These are phyloP conservation scores for Otolemur garnettii DNA, from an alignment of 2,113 vertebrate species.

Conservation along the genomic window DNA sequence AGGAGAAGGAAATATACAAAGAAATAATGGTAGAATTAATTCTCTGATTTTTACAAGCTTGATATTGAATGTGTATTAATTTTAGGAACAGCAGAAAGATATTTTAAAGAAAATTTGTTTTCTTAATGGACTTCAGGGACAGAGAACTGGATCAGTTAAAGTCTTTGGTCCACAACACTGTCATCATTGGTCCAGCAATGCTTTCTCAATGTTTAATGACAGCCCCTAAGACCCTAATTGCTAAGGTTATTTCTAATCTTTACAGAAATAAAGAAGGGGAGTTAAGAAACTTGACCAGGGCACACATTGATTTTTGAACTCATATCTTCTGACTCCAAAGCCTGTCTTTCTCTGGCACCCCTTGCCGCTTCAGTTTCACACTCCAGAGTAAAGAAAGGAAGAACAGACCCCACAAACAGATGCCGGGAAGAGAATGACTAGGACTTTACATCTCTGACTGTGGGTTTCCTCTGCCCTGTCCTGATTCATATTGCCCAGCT, in stretches of 20 bases:
- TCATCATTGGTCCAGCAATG: not conserved
- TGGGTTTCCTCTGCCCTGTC: not conserved
- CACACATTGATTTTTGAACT: not conserved
- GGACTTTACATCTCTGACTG: not conserved
- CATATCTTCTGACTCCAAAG: not conserved
- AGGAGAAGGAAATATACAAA: not conserved
- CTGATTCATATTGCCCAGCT: not conserved
- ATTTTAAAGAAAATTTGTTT: not conserved
- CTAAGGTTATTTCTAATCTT: conserved; percentile 22
- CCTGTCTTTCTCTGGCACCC: not conserved
- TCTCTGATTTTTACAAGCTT: conserved; percentile 37
- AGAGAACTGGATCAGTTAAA: not conserved
- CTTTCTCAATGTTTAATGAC: not conserved
- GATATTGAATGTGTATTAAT: not conserved
- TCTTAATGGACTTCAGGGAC: not conserved
- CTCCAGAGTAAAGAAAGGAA: not conserved
- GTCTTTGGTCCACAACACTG: not conserved
- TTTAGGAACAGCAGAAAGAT: conserved; percentile 34
- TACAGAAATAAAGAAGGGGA: not conserved
- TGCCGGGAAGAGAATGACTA: not conserved
- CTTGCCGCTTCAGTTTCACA: not conserved
- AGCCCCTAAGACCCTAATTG: not conserved
- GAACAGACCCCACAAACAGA: not conserved
- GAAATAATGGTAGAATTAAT: not conserved
- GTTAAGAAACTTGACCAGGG: not conserved